Evolutionary conservation across 2,113 vertebrate genomes (phyloP).

Genomic region (Nematolebias whitei): DNA sequence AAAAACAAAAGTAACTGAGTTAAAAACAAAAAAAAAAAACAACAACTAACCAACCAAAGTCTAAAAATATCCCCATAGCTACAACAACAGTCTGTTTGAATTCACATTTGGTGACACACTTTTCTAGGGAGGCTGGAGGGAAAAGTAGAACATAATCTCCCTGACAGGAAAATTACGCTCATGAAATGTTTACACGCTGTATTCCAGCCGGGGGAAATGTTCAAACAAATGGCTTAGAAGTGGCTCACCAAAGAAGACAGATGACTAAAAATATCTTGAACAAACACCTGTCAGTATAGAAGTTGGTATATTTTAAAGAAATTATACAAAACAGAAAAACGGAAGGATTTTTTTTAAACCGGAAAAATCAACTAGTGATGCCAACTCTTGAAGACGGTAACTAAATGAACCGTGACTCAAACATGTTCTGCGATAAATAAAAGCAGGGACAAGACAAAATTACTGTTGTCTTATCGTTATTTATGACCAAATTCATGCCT

Average conservation of each 20-base stretch:
- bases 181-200: slow-evolving; percentile 47
- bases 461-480: too few relatives aligned
- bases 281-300: not conserved
- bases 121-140: slow-evolving; percentile 26
- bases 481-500: too few relatives aligned
- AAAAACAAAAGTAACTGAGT: slow-evolving; percentile 8
- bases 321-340: not conserved
- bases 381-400: too few relatives aligned
- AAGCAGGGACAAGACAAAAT: too few relatives aligned
- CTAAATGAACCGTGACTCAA: too few relatives aligned
- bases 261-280: not conserved
- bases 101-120: slow-evolving; percentile 52
- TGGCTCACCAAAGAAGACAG: not conserved
- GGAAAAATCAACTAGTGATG: too few relatives aligned
- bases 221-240: not conserved
- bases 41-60: slow-evolving; percentile 26
- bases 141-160: slow-evolving; percentile 36
- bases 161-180: slow-evolving; percentile 61
- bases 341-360: too few relatives aligned
- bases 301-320: not conserved
- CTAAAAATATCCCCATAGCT: slow-evolving; percentile 61
- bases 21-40: slow-evolving; percentile 8
- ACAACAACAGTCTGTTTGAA: slow-evolving; percentile 51
- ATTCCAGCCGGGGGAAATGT: slow-evolving; percentile 23
- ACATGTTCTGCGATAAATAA: too few relatives aligned